A percentile compares a stretch with the other conserved stretches of the same genome.
Conservation (phyloP, 1,140 invertebrate genomes). For the Leptinotarsa lineolata region DNA sequence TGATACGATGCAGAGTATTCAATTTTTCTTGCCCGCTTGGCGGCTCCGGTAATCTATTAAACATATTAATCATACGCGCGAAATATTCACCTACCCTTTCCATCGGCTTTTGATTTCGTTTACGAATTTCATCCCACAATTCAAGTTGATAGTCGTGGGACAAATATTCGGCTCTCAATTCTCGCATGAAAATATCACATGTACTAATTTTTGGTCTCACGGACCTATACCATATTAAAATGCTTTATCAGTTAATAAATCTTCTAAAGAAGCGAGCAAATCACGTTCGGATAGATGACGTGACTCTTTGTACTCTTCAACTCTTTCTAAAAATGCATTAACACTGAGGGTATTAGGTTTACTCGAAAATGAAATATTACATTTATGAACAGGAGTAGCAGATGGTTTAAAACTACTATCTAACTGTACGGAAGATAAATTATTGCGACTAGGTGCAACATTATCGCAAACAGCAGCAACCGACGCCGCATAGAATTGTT, state of each 20-base stretch:
- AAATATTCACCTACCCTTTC: constrained; percentile 7
- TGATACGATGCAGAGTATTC: neutral
- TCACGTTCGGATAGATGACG: neutral
- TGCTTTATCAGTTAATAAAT: neutral
- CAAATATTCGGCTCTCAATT: constrained; percentile 12
- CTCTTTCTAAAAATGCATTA: constrained; percentile 6
- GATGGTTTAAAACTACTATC: neutral
- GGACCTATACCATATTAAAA: constrained; percentile 1
- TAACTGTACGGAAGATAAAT: too few species aligned
- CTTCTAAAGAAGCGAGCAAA: neutral
- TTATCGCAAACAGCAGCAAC: neutral
- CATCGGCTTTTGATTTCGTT: neutral
- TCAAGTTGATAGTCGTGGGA: neutral
- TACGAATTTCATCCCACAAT: neutral
- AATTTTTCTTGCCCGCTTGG: neutral
- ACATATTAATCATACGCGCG: constrained; percentile 4
- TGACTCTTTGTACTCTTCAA: constrained; percentile 1
- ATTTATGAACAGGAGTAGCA: constrained; percentile 13
- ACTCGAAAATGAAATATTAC: neutral
- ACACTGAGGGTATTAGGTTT: neutral
- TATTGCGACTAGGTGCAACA: neutral
- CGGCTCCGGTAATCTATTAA: neutral
- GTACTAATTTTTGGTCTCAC: neutral
- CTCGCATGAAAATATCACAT: neutral
- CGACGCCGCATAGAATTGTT: neutral